These are phyloP conservation scores for Lemur catta DNA, from an alignment of 2,797 vertebrate species.

Conservation along the genomic window DNA sequence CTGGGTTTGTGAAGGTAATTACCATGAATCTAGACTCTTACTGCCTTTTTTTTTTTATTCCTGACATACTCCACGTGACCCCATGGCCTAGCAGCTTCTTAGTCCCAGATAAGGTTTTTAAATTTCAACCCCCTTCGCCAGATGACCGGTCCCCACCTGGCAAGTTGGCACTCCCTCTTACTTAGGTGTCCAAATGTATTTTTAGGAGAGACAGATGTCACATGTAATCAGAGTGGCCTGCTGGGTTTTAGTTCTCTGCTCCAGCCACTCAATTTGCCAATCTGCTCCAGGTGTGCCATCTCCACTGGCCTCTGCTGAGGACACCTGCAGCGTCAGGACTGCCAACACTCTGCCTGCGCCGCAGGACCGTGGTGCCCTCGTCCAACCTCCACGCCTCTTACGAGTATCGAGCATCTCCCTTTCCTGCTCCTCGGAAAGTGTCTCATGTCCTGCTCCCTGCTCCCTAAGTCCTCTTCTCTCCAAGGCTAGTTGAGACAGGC, in stretches of 20 bases:
- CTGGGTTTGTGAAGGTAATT: neutral
- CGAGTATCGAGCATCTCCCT: neutral
- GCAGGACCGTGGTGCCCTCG: fast-evolving
- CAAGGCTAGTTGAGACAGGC: neutral
- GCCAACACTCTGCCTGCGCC: neutral
- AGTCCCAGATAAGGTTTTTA: neutral
- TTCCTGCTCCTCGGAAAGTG: neutral
- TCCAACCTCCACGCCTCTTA: neutral
- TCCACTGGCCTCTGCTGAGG: neutral
- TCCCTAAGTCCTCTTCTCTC: too few species aligned
- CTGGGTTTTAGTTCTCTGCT: neutral
- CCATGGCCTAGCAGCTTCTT: neutral
- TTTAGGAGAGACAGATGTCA: neutral
- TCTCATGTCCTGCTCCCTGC: neutral
- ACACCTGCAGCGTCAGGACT: neutral
- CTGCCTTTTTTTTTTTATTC: neutral
- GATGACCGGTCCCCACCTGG: neutral
- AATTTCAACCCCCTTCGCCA: neutral
- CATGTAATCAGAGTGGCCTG: neutral
- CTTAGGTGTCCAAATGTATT: neutral
- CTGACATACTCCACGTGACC: neutral
- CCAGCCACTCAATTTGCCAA: neutral
- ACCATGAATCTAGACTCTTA: neutral
- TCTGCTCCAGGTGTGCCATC: neutral
- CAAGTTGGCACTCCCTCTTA: neutral